Conservation (phyloP, 2,113 vertebrate genomes). For the Laticauda laticaudata region DNA sequence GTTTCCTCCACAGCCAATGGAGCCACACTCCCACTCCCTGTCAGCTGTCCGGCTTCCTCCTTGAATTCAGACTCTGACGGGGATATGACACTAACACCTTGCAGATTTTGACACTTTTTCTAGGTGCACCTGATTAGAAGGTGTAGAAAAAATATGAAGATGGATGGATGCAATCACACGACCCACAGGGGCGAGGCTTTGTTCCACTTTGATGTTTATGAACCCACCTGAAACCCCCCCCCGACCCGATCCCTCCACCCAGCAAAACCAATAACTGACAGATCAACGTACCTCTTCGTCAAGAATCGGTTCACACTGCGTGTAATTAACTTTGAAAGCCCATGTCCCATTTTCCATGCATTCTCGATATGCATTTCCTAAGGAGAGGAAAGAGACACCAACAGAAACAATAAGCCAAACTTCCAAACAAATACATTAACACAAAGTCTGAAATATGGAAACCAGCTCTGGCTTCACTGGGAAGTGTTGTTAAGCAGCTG, state of each 20-base stretch:
- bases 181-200: not conserved
- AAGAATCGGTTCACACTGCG: conserved; percentile 92
- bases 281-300: conserved; percentile 84
- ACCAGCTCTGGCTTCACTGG: not conserved
- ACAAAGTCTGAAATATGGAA: not conserved
- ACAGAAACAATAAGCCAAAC: not conserved
- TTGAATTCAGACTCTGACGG: no score
- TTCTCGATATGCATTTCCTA: conserved; percentile 91
- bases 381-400: conserved; percentile 30
- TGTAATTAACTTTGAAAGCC: conserved; percentile 94
- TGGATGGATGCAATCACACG: not conserved
- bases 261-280: not conserved
- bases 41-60: no score
- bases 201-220: not conserved
- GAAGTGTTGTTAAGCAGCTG: not conserved
- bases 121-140: not conserved
- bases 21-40: no score
- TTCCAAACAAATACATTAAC: not conserved
- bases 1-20: no score
- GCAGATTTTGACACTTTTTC: not conserved
- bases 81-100: not conserved
- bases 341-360: conserved; percentile 95
- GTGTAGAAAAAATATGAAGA: not conserved
- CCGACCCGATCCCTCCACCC: not conserved
- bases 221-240: not conserved